A percentile compares a stretch with the other conserved stretches of the same genome.
These are phyloP conservation scores for Crypturellus undulatus DNA, from an alignment of 2,113 vertebrate species.

Conservation along the genomic window DNA sequence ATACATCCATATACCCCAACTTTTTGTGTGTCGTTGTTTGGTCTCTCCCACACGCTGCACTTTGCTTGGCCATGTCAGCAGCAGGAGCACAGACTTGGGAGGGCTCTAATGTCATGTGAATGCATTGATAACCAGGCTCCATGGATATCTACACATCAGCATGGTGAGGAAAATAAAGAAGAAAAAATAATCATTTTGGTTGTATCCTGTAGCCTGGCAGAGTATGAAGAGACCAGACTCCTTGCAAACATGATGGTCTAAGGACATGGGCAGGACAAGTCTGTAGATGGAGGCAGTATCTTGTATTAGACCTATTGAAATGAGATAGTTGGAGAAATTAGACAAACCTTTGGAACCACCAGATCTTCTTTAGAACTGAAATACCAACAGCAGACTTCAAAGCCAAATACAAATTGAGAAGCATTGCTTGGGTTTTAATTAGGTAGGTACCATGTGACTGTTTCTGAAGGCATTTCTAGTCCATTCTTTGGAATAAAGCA, in stretches of 20 bases:
- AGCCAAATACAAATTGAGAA: background rate
- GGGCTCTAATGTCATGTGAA: background rate
- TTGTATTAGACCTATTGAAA: background rate
- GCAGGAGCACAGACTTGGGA: background rate
- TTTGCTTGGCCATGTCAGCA: too few relatives aligned
- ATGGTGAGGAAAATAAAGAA: background rate
- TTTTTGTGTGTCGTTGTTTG: background rate
- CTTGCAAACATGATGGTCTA: background rate
- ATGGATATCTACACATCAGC: background rate
- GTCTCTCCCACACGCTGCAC: too few relatives aligned
- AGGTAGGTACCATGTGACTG: background rate
- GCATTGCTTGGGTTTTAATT: background rate
- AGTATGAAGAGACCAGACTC: background rate
- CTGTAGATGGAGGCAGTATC: background rate
- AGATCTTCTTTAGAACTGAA: background rate
- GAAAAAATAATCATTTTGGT: too few relatives aligned
- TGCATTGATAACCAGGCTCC: background rate
- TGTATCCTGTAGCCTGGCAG: background rate
- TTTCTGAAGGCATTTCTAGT: background rate
- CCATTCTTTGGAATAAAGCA: background rate
- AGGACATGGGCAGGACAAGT: background rate
- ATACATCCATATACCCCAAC: background rate
- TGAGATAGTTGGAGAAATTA: background rate
- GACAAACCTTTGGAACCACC: background rate
- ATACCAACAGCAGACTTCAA: background rate